Base-by-base conservation (phyloP, 2,113 vertebrate species). In the Piprites chloris region DNA sequence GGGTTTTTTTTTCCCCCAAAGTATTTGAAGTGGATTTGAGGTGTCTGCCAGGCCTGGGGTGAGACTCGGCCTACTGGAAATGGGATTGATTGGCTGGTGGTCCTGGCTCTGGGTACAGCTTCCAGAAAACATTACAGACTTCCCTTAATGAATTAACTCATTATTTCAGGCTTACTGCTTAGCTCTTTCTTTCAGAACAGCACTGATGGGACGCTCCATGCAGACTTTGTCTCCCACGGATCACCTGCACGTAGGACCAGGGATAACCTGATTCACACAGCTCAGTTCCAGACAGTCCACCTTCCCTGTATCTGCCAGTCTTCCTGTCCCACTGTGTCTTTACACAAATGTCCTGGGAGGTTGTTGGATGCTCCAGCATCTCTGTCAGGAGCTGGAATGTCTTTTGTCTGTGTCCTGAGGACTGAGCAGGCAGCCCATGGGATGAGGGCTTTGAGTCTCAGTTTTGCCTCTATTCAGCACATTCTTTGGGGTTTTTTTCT, bases 381-480 rank as follows among this genome's bases (percentile, higher is more conserved):
- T 83, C 75, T 85, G 32, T 76, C 74, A 63, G 87, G 73, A 88
- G 46, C 78, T 88, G 75, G 85, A 85, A 88, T 80, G 82, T 58
- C 55, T 85, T 93, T 69, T 79, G 58, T 93, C 89, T 89, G 63
- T 63, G 44, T 55, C 59, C 17, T 41, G 26, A 22, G 83, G 39
- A 12, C 41, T 52, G 81, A 67, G 91, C 66, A 78, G 65, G 84
- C 73, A 95, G 91, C 44, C 47, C 14, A 16, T 87, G 86, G 56
- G 27, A 72, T 56, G 59, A 81, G 58, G 68, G 46, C 27, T 46
- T 68, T 32, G 42, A 83, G 75, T 55, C 85, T 87, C 68, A 39
- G n/a, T 85, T 96, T 96, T 96, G 82, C 63, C 30, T 80, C 55
- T 77, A 9, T 91, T 91, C 91, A 96, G 87, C 92, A 94, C 95